phyloP scores from a whole-genome alignment of 2,888 invertebrate genomes.

The Drosophila meridionalis region DNA sequence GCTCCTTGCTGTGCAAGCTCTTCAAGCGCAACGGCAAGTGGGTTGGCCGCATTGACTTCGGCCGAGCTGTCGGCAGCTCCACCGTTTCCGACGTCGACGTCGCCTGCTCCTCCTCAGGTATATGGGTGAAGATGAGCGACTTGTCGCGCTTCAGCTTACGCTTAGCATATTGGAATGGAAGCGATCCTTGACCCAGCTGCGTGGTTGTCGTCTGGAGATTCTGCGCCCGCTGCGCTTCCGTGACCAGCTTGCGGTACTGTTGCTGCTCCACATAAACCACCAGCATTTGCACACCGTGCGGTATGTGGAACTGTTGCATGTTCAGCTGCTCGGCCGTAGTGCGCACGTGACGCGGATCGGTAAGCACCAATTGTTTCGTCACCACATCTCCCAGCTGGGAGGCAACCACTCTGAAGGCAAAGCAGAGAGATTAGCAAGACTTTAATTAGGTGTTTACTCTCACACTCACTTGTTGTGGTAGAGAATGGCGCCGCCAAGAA shows the following conservation, averaged over 20 bases:
- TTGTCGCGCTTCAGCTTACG: constrained; percentile 90
- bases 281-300: constrained; percentile 92
- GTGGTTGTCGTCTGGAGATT: constrained; percentile 81
- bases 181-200: constrained; percentile 71
- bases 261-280: constrained; percentile 90
- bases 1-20: constrained; percentile 83
- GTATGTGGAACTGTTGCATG: constrained; percentile 89
- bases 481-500: constrained; percentile 93
- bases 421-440: neutral
- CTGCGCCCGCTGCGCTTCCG: constrained; percentile 85
- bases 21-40: constrained; percentile 87
- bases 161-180: constrained; percentile 83
- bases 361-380: constrained; percentile 92
- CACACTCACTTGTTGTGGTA: constrained; percentile 93
- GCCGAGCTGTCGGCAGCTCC: constrained; percentile 55
- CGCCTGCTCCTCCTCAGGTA: constrained; percentile 89
- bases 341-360: constrained; percentile 93
- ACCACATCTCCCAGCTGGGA: constrained; percentile 91
- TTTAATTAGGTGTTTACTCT: rapidly evolving
- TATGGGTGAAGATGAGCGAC: constrained; percentile 92
- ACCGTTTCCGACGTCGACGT: neutral
- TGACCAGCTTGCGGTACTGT: constrained; percentile 87
- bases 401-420: constrained; percentile 89
- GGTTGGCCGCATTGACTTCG: constrained; percentile 86
- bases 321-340: constrained; percentile 90